phyloP scores from a whole-genome alignment of 2,888 invertebrate species.

The Agonopterix arenella region DNA sequence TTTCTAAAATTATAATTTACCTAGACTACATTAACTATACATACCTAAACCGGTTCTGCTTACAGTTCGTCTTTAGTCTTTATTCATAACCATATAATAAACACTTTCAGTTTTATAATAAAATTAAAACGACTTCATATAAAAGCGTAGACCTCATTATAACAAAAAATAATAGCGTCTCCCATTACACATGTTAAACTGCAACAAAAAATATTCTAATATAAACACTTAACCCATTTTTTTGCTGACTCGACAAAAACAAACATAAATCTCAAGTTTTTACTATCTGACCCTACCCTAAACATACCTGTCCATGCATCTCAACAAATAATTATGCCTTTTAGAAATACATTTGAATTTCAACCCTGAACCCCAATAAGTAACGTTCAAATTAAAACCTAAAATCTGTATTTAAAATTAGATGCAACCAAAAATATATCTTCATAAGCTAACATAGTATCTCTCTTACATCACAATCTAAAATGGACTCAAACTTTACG shows the following conservation, averaged over 20 bases:
- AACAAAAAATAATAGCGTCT: constrained; percentile 21
- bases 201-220: constrained; percentile 26
- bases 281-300: constrained; percentile 25
- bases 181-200: constrained; percentile 48
- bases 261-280: constrained; percentile 52
- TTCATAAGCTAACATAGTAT: no score
- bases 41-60: no score
- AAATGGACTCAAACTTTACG: no score
- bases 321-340: no score
- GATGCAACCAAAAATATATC: no score
- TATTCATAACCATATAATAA: not conserved
- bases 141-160: constrained; percentile 1
- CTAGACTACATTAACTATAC: no score
- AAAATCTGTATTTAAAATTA: no score
- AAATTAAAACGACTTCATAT: not conserved
- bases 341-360: not conserved
- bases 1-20: no score
- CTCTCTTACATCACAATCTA: no score
- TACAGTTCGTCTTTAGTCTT: no score
- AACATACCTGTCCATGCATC: constrained; percentile 3
- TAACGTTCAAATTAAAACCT: not conserved
- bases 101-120: not conserved
- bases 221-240: constrained; percentile 58
- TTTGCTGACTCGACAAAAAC: constrained; percentile 45
- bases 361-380: not conserved